Evolutionary conservation across 2,113 vertebrate species (phyloP).

Genomic region (Atrichornis clamosus): DNA sequence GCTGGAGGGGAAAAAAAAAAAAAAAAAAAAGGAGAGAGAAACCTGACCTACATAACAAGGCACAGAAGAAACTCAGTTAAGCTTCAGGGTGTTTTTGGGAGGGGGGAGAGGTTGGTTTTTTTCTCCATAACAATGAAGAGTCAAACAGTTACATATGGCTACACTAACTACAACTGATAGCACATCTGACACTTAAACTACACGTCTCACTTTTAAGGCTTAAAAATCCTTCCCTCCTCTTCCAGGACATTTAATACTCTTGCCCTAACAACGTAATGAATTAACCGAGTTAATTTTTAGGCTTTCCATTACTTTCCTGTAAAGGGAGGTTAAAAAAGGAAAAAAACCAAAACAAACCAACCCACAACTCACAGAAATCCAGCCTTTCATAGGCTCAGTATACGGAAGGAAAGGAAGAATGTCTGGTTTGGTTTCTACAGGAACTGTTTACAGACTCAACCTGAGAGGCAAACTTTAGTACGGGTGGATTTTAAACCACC

Average conservation of each 20-base stretch:
- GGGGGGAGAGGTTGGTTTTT: neutral
- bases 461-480: neutral
- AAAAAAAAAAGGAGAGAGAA: neutral
- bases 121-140: neutral
- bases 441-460: neutral
- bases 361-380: neutral
- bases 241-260: neutral
- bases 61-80: conserved; percentile 29
- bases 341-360: too few relatives aligned
- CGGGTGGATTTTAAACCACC: fast-evolving
- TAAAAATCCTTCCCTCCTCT: neutral
- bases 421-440: neutral
- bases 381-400: neutral
- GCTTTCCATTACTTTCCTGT: neutral
- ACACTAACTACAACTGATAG: neutral
- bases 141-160: neutral
- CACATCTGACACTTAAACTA: neutral
- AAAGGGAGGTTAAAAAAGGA: neutral
- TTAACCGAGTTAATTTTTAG: neutral
- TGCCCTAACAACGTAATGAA: neutral
- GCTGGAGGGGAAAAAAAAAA: neutral
- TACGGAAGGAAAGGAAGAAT: neutral
- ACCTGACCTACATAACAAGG: conserved; percentile 51
- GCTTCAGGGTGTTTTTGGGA: neutral
- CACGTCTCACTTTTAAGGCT: neutral